Percentiles rank a stretch among this genome's conserved stretches.
Evolutionary conservation across 2,113 vertebrate species (phyloP).

Genomic region (Microcebus ravelobensis): DNA sequence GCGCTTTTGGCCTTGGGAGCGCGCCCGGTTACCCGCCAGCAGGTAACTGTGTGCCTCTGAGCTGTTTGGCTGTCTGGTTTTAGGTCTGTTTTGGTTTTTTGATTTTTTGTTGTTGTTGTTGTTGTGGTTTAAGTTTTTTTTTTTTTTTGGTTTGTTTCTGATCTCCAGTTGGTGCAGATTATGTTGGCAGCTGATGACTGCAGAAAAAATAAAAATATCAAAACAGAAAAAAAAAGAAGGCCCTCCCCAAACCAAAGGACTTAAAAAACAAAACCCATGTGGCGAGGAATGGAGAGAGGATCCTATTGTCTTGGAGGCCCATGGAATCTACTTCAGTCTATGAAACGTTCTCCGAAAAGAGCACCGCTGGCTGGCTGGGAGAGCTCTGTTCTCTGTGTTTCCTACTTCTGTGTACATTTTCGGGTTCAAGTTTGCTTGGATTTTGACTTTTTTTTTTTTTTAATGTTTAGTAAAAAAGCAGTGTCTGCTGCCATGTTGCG

Average conservation of each 20-base stretch:
- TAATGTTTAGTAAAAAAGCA: constrained; percentile 81
- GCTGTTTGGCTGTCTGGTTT: constrained; percentile 78
- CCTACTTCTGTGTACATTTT: constrained; percentile 86
- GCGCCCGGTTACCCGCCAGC: constrained; percentile 69
- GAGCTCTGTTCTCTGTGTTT: constrained; percentile 85
- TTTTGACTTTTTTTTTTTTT: constrained; percentile 76
- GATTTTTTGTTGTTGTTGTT: constrained; percentile 56
- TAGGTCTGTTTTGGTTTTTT: constrained; percentile 68
- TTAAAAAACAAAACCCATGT: constrained; percentile 77
- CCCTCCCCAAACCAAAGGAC: constrained; percentile 81
- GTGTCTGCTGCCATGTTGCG: constrained; percentile 84
- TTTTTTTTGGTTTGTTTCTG: constrained; percentile 57
- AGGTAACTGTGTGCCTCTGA: constrained; percentile 81
- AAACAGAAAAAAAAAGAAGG: constrained; percentile 75
- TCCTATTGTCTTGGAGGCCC: constrained; percentile 85
- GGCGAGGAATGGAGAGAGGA: constrained; percentile 82
- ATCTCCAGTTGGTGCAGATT: constrained; percentile 83
- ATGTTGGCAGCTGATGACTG: constrained; percentile 85
- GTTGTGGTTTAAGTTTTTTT: constrained; percentile 69
- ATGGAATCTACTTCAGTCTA: constrained; percentile 84
- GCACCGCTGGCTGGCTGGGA: constrained; percentile 81
- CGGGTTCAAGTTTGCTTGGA: constrained; percentile 82
- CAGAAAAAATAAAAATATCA: constrained; percentile 79
- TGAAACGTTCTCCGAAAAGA: constrained; percentile 82
- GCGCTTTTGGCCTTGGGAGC: constrained; percentile 72